A percentile compares a stretch with the other conserved stretches of the same genome.
Conservation (phyloP, 1,140 invertebrate species). For the Orchesella cincta region DNA sequence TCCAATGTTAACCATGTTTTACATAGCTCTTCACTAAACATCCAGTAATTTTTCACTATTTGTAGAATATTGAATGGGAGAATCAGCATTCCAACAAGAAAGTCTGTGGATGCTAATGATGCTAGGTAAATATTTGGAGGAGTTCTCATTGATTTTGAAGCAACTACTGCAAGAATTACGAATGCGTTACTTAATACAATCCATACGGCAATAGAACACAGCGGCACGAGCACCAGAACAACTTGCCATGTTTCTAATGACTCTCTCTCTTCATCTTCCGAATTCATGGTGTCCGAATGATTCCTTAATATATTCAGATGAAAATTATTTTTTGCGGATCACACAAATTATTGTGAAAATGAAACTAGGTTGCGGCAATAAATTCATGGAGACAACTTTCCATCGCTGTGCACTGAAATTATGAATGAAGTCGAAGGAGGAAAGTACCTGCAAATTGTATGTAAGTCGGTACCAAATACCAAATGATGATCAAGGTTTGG, state of each 20-base stretch:
- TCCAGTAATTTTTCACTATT: background rate
- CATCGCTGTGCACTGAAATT: no score
- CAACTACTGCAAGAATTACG: background rate
- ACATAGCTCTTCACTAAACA: background rate
- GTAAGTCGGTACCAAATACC: no score
- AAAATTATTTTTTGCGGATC: no score
- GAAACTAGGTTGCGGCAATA: no score
- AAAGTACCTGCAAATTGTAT: no score
- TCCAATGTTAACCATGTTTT: background rate
- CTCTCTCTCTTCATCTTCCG: background rate
- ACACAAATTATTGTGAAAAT: no score
- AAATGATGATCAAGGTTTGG: no score
- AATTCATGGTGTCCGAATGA: background rate
- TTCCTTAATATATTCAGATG: no score
- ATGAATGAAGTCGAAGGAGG: no score
- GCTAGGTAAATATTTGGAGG: slow-evolving; percentile 5
- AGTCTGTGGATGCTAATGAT: background rate
- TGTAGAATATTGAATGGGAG: background rate
- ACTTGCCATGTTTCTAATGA: background rate
- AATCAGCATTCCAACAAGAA: background rate
- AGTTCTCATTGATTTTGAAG: background rate
- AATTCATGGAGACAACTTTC: no score
- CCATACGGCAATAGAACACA: background rate
- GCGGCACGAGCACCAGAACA: background rate
- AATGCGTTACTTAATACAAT: background rate